phyloP scores from a whole-genome alignment of 2,797 vertebrate species.

The Triplophysa bombifrons region DNA sequence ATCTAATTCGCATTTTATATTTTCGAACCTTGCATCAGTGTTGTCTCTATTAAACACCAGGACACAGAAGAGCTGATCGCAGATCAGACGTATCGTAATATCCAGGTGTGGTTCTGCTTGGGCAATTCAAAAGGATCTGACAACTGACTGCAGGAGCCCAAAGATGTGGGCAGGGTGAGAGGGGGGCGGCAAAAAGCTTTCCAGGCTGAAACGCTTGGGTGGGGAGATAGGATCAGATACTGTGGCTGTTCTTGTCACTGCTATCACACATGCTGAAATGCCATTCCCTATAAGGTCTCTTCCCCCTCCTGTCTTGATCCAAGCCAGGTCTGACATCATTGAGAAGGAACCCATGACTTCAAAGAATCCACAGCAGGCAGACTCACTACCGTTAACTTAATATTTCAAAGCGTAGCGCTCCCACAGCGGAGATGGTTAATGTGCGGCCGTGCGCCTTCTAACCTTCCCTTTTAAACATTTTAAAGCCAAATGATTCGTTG shows the following conservation, averaged over 20 bases:
- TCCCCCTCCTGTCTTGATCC: slow-evolving; percentile 45
- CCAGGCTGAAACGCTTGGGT: slow-evolving; percentile 19
- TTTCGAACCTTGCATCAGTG: background rate
- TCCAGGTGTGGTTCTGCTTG: slow-evolving; percentile 20
- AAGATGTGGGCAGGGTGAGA: slow-evolving; percentile 7
- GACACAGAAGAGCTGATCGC: background rate
- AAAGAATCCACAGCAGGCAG: slow-evolving; percentile 50
- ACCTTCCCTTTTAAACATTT: slow-evolving; percentile 32
- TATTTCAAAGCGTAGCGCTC: slow-evolving; percentile 61
- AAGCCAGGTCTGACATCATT: slow-evolving; percentile 36
- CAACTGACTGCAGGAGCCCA: background rate
- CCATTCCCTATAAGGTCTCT: slow-evolving; percentile 56
- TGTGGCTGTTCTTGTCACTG: slow-evolving; percentile 18
- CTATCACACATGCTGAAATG: slow-evolving; percentile 59
- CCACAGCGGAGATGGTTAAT: slow-evolving; percentile 44
- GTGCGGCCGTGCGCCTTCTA: slow-evolving; percentile 7
- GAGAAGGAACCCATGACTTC: slow-evolving; percentile 53
- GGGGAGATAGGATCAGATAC: slow-evolving; percentile 22
- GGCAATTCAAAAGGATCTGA: slow-evolving; percentile 1
- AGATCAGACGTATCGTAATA: background rate
- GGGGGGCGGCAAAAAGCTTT: slow-evolving; percentile 9
- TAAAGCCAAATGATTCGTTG: background rate
- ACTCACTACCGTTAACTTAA: slow-evolving; percentile 38
- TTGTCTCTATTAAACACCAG: background rate
- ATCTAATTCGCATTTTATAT: background rate